Base-by-base conservation (phyloP, 53 echinoderm and acorn worm genomes). In the Apostichopus leukothele region DNA sequence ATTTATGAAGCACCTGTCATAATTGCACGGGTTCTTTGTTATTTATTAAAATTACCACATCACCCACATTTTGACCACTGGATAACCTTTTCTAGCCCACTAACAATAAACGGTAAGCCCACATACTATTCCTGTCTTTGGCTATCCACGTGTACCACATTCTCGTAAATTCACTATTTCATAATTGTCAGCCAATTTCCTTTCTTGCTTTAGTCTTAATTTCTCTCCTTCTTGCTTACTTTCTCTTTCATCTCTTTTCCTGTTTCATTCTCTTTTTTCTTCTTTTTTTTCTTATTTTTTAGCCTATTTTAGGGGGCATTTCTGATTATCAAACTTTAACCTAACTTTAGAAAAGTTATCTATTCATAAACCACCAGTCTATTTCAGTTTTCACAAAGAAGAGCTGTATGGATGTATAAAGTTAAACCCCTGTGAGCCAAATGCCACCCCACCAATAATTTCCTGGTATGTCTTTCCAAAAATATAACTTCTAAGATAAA, bases 311-410 rank as follows among this genome's bases (percentile, higher is more conserved):
- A 63, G 16, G 63, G 12, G 11, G 63, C 6, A n/a, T 71, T 71
- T 71, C 71, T n/a, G 18, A 16, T 71, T 71, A 71, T 16, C 71
- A 71, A 71, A 71, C 4, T 71, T 19, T 16, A 71, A n/a, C 13
- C 39, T 39, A 39, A 39, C 39, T 39, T 39, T 39, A 71, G 20
- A 71, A 71, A 71, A 14, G 13, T 1, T 18, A 71, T 71, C 71
- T 71, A 71, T 71, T 71, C 71, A 71, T 71, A 71, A 71, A 71
- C 71, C 71, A 71, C 71, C 71, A 71, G 71, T 71, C 71, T 71
- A 71, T 71, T 71, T 71, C 71, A 71, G 18, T 71, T 71, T 71
- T 16, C 71, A 71, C 18, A 71, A 71, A 71, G 71, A 71, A 71
- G n/a, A 18, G 18, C 13, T 13, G 20, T 71, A 71, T 18, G 6